phyloP scores from a whole-genome alignment of 2,797 vertebrate species.

The Dermochelys coriacea region DNA sequence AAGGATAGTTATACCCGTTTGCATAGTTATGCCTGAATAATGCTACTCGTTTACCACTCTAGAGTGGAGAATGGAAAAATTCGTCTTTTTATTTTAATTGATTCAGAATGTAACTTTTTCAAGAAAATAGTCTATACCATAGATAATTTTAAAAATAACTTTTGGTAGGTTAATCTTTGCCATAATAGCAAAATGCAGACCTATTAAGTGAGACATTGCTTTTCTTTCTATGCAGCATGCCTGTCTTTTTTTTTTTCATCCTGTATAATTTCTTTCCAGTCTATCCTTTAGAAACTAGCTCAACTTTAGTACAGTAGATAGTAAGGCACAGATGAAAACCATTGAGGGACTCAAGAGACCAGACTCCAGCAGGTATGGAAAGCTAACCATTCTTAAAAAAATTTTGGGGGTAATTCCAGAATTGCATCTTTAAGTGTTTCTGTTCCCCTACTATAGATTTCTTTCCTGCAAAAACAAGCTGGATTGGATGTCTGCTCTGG shows the following conservation, averaged over 20 bases:
- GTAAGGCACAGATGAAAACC: background rate
- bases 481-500: background rate
- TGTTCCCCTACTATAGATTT: background rate
- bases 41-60: background rate
- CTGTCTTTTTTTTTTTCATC: background rate
- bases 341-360: background rate
- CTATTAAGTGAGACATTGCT: background rate
- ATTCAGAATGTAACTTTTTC: background rate
- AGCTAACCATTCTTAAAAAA: background rate
- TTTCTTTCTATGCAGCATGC: background rate
- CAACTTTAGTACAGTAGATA: background rate
- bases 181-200: background rate
- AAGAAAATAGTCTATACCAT: background rate
- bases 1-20: background rate
- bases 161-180: background rate
- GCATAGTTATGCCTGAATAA: background rate
- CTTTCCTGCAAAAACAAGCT: background rate
- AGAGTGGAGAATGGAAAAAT: background rate
- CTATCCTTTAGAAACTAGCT: background rate
- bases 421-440: background rate
- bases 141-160: background rate
- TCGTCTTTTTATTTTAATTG: background rate
- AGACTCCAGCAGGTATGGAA: background rate
- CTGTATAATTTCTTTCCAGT: background rate
- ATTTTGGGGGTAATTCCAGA: too few species aligned